Evolutionary conservation across 2,888 invertebrate species (phyloP), one percentile per base, ranked within the genome.

Genomic region (Drosophila infuscata): DNA sequence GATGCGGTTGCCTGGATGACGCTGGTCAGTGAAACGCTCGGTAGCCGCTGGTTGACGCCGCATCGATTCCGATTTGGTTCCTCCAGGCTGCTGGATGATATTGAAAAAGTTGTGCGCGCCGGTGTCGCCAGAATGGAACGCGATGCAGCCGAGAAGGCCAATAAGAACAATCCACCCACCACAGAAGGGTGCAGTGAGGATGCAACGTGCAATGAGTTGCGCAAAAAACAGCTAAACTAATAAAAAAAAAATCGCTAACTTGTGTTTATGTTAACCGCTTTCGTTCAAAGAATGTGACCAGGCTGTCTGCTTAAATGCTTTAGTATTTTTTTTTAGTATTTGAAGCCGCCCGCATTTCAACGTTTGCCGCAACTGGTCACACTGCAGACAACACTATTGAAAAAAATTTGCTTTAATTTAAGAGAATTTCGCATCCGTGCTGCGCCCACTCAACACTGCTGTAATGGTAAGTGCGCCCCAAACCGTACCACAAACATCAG

Each of bases 11-110:
- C 95, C 68, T 99, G 98, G 98, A 94, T 98, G 84, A 94, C 96
- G 3, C 93, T 99, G 68, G 95, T 99, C 12, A 95, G 97, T 90
- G 96, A 96, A 83, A 96, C 98, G 74, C 94, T 99, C 25, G 99
- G 99, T 1, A 94, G 95, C 58, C 96, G 96, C 29, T 99, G 99
- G 99, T 93, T 99, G 57, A 94, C 94, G 6, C 96, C 96, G 0
- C 91, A 95, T 70, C 93, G 97, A 25, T 99, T 99, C 93, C 95
- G 99, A 48, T 97, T 99, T 81, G 99, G 99, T 35, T 99, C 99
- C 46, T 99, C 99, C 12, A 96, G 97, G 71, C 94, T 99, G 17
- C 94, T 99, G 6, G 96, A 95, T 41, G 96, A 97, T 88, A 96
- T 99, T 74, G 96, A 95, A 78, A 94, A 70, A 91, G 88, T 92